Base-by-base conservation (phyloP, 2,888 invertebrate genomes). In the Sussaba pulchella region DNA sequence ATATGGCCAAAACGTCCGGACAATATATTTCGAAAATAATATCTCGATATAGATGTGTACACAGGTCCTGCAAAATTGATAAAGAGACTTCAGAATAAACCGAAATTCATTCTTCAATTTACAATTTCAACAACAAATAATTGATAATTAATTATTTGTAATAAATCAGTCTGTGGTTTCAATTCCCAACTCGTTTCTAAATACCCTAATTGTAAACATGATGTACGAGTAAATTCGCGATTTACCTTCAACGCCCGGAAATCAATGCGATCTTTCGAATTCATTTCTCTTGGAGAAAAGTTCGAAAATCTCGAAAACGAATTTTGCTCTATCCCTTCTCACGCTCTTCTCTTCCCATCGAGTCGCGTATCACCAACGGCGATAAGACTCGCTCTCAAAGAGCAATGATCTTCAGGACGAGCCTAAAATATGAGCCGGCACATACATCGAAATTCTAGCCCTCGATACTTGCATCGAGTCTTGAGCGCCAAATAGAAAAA, bases 401-500 rank as follows among this genome's bases (percentile, higher is more conserved):
- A 52, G 57, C 50, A 75, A 70, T 74, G 64, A 73, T 69, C 69
- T 74, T 74, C 47, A n/a, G 64, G 70, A 70, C 50, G 17, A 43
- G 66, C 59, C 59, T 70, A 70, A 63, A 45, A 50, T 69, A 72
- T 41, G 72, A 57, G 72, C 12, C 52, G 19, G 26, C 17, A 36
- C n/a, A 54, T 14, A 39, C 54, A 69, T 69, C 36, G 50, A 39
- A 39, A 10, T 14, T 21, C 54, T 54, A 70, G 70, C 31, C 19
- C 57, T 70, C 57, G 70, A 70, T 57, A 64, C 39, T 63, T 36
- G 70, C 41, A 64, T 41, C 45, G 71, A 83, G 88, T 85, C 67
- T 81, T 83, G 83, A 86, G 84, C 83, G 78, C 81, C 77, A 70
- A 72, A 73, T 57, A 72, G 69, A 26, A 73, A 81, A 66, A 82